A percentile compares a stretch with the other conserved stretches of the same genome.
phyloP scores from a whole-genome alignment of 2,113 vertebrate species.

The Clarias gariepinus region DNA sequence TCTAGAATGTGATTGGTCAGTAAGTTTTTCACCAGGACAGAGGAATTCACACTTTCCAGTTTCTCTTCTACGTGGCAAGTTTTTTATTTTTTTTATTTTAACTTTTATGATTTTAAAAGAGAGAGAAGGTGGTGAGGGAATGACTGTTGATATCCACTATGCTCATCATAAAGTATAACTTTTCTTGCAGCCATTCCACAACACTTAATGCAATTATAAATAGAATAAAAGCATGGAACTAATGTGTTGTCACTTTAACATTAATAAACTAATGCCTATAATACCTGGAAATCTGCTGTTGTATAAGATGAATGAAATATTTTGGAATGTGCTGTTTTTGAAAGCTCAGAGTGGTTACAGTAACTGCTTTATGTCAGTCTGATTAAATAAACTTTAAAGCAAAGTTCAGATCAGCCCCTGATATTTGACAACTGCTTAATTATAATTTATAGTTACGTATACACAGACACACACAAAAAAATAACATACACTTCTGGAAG shows the following conservation, averaged over 20 bases:
- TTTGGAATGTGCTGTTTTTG: background rate
- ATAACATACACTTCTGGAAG: conserved; percentile 65
- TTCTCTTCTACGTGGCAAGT: background rate
- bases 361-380: background rate
- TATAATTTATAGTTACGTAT: background rate
- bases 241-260: background rate
- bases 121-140: background rate
- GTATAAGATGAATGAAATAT: background rate
- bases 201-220: background rate
- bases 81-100: background rate
- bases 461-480: background rate
- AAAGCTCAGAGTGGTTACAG: background rate
- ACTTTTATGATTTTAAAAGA: background rate
- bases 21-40: too few species aligned
- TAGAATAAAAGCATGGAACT: background rate
- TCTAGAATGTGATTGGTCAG: too few species aligned
- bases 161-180: background rate
- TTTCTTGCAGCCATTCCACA: background rate
- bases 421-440: background rate
- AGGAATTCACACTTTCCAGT: too few species aligned
- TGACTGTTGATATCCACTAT: background rate
- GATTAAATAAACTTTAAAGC: too few species aligned
- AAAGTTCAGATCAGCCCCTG: background rate
- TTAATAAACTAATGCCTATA: background rate
- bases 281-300: background rate